Percentiles rank a stretch among this genome's conserved stretches.
phyloP scores from a whole-genome alignment of 2,888 invertebrate species.

The Keiferia lycopersicella region DNA sequence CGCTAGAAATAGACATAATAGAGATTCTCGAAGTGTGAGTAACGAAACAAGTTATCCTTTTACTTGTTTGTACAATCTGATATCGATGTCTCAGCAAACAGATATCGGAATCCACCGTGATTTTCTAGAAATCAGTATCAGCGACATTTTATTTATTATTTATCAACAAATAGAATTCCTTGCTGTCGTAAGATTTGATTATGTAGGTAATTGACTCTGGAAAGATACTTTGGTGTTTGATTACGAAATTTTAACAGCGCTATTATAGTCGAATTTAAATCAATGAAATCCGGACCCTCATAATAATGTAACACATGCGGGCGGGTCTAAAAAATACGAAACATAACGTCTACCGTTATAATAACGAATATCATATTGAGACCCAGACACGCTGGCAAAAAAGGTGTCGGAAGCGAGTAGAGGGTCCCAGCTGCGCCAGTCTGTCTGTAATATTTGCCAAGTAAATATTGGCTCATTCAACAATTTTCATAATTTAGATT shows the following conservation, averaged over 20 bases:
- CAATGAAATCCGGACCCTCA: conserved; percentile 43
- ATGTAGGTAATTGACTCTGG: not conserved
- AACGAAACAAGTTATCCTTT: conserved; percentile 23
- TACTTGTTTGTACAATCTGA: conserved; percentile 24
- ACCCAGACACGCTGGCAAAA: conserved; percentile 41
- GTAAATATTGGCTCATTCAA: conserved; percentile 8
- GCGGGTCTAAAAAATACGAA: conserved; percentile 63
- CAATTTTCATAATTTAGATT: conserved; percentile 16
- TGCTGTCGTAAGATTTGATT: not conserved
- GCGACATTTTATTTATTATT: conserved; percentile 4
- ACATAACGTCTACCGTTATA: conserved; percentile 46
- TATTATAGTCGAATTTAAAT: conserved; percentile 17
- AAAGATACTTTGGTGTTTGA: not conserved
- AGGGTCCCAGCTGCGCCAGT: conserved; percentile 26
- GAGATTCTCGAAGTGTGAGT: conserved; percentile 19
- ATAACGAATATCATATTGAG: conserved; percentile 64
- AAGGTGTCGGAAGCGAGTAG: conserved; percentile 24
- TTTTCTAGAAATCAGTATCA: conserved; percentile 9
- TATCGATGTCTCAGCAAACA: conserved; percentile 27
- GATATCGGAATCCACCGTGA: conserved; percentile 21
- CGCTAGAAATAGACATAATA: conserved; percentile 27
- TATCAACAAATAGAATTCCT: conserved; percentile 7
- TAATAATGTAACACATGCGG: conserved; percentile 51
- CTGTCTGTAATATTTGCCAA: conserved; percentile 21
- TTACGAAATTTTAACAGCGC: conserved; percentile 16